phyloP scores from a whole-genome alignment of 2,113 vertebrate genomes.

The Ivindomyrus marchei region DNA sequence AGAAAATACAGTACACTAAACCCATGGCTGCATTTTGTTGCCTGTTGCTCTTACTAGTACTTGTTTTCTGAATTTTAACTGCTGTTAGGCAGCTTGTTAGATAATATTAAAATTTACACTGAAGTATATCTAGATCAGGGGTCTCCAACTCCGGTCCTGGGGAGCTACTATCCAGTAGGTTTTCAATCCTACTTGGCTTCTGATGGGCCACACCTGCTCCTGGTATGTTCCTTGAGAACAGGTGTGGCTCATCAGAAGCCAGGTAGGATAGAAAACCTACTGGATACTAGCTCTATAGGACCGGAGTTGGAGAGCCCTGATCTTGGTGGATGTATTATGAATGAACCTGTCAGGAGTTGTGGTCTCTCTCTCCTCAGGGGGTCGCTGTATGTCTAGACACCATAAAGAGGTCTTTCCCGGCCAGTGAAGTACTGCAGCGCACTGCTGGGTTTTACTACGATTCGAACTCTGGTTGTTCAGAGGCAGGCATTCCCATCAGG shows the following conservation, averaged over 20 bases:
- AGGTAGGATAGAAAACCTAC: too few relatives aligned
- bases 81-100: background rate
- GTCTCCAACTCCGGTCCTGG: too few relatives aligned
- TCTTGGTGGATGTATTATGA: background rate
- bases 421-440: conserved; percentile 47
- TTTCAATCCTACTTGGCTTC: too few relatives aligned
- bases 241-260: too few relatives aligned
- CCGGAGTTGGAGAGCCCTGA: too few relatives aligned
- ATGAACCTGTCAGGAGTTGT: background rate
- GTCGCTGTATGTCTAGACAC: conserved; percentile 66
- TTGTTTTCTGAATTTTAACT: background rate
- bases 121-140: background rate
- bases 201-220: too few relatives aligned
- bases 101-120: background rate
- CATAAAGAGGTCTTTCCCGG: conserved; percentile 58
- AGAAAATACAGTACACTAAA: background rate
- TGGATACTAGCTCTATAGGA: too few relatives aligned
- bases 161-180: too few relatives aligned
- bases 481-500: conserved; percentile 58
- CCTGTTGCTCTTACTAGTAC: background rate
- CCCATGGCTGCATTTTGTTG: background rate
- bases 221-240: too few relatives aligned
- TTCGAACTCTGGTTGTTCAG: conserved; percentile 37
- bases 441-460: conserved; percentile 64
- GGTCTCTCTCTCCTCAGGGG: conserved; percentile 52